These are phyloP conservation scores for Castor canadensis DNA, from an alignment of 2,113 vertebrate species.

Conservation along the genomic window DNA sequence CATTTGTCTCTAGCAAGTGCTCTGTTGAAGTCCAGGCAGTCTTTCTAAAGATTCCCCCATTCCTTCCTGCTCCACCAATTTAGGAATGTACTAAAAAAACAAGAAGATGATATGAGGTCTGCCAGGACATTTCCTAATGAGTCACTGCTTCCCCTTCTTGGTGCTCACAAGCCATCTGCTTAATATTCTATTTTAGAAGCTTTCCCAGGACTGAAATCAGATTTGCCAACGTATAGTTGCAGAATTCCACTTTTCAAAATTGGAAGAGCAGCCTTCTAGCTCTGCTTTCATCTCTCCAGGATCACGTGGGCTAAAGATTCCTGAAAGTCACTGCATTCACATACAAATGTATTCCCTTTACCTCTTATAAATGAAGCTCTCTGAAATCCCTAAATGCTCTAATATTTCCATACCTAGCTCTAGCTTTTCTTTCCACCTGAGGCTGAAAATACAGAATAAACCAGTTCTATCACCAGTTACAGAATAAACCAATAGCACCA, in stretches of 20 bases:
- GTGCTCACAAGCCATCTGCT: conserved; percentile 68
- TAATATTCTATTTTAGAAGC: conserved; percentile 73
- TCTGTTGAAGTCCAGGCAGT: conserved; percentile 42
- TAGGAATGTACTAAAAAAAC: background rate
- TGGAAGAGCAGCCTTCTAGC: background rate
- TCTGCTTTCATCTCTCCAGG: background rate
- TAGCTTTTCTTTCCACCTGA: background rate
- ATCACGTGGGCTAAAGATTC: background rate
- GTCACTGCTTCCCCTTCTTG: conserved; percentile 71
- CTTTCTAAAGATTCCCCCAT: conserved; percentile 9
- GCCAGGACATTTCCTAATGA: conserved; percentile 67
- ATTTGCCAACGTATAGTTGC: conserved; percentile 46
- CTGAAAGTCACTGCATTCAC: background rate
- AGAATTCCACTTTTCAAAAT: conserved; percentile 60
- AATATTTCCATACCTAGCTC: background rate
- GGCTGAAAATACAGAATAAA: background rate
- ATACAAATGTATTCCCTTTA: background rate
- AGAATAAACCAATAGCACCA: too few species aligned
- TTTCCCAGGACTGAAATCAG: conserved; percentile 52
- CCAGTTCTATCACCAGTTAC: background rate
- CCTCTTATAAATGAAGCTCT: background rate
- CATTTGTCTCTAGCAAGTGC: background rate
- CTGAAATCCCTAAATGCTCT: background rate
- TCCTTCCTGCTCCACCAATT: background rate
- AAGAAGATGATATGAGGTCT: conserved; percentile 49